Percentiles rank a stretch among this genome's conserved stretches.
Evolutionary conservation across 2,113 vertebrate species (phyloP).

Genomic region (Isurus oxyrinchus): DNA sequence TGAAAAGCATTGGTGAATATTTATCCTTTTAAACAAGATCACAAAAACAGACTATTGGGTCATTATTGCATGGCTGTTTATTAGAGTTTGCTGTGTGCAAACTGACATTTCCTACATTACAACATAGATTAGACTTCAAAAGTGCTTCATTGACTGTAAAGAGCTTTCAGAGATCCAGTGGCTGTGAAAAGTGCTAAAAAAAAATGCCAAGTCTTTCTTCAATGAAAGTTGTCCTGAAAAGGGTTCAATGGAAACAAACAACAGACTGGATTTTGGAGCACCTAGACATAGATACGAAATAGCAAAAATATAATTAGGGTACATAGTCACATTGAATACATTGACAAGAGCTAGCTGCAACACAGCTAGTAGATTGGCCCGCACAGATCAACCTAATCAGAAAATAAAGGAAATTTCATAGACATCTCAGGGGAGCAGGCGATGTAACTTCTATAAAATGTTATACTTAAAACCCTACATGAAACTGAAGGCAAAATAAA

Average conservation of each 20-base stretch:
- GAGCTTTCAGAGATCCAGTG: too few relatives aligned
- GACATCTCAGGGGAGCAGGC: background rate
- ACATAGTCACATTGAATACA: background rate
- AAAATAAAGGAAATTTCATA: conserved; percentile 3
- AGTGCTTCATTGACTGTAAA: too few relatives aligned
- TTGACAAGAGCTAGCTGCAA: background rate
- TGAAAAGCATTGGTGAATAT: too few relatives aligned
- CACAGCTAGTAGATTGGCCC: background rate
- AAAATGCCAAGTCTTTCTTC: too few relatives aligned
- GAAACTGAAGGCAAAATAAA: background rate
- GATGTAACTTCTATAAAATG: background rate
- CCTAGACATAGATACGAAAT: background rate
- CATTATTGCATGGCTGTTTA: too few relatives aligned
- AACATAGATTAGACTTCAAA: too few relatives aligned
- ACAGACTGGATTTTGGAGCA: background rate
- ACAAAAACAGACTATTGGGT: too few relatives aligned
- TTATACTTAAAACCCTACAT: background rate
- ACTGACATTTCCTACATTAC: too few relatives aligned
- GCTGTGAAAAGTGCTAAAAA: too few relatives aligned
- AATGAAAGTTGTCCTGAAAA: background rate
- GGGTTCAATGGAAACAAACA: background rate
- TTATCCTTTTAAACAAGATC: too few relatives aligned
- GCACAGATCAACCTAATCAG: background rate
- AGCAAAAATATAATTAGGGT: background rate
- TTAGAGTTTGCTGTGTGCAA: too few relatives aligned